phyloP scores from a whole-genome alignment of 2,797 vertebrate genomes.

The Spinibarbus caldwelli region DNA sequence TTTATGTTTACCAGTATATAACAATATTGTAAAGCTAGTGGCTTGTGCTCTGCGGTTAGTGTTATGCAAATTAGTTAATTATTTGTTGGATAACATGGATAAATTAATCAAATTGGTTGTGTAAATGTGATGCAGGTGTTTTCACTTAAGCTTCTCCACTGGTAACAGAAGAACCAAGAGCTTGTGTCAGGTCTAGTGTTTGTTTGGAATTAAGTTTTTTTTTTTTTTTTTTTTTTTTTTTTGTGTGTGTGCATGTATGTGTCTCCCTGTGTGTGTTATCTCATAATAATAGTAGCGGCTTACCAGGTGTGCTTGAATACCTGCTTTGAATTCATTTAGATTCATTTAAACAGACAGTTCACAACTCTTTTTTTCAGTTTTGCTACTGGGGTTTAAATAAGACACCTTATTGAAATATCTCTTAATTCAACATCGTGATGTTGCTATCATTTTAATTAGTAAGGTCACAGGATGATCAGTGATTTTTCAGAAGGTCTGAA shows the following conservation, averaged over 20 bases:
- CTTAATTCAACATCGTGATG: background rate
- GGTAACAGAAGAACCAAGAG: background rate
- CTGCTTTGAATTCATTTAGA: background rate
- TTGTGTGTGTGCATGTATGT: background rate
- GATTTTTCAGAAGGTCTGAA: background rate
- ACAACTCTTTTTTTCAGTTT: background rate
- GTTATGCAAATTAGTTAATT: background rate
- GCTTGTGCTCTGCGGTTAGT: background rate
- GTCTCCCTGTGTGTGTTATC: background rate
- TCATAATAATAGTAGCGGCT: background rate
- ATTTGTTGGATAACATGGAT: background rate
- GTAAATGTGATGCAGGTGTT: slow-evolving; percentile 1
- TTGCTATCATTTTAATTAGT: background rate
- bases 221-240: background rate
- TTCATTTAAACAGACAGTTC: background rate
- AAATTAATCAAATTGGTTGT: background rate
- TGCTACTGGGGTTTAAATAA: background rate
- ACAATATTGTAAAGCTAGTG: background rate
- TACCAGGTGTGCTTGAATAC: background rate
- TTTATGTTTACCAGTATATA: background rate
- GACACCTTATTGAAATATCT: background rate
- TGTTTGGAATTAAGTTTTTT: background rate
- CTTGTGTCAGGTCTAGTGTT: background rate
- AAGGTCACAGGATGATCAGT: background rate
- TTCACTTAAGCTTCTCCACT: background rate